Conservation (phyloP, 2,113 vertebrate species). For the Ibidorhyncha struthersii region DNA sequence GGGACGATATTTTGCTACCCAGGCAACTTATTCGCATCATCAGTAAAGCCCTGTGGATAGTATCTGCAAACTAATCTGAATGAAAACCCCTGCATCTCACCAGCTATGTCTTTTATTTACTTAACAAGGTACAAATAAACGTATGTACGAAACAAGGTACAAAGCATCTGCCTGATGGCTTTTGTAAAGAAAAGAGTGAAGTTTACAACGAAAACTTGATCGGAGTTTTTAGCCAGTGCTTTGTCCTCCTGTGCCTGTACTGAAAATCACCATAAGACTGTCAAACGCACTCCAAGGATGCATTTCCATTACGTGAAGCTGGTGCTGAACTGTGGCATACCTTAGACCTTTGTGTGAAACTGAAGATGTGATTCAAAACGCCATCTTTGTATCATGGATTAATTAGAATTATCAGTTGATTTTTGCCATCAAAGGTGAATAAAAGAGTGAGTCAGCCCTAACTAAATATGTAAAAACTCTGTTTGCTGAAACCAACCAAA, state of each 20-base stretch:
- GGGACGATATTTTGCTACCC: slow-evolving; percentile 21
- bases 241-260: neutral
- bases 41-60: neutral
- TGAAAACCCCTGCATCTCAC: neutral
- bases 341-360: neutral
- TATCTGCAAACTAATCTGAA: neutral
- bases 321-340: neutral
- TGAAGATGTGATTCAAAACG: neutral
- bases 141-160: neutral
- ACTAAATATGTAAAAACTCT: neutral
- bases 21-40: slow-evolving; percentile 20
- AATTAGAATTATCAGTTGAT: neutral
- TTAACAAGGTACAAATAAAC: neutral
- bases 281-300: neutral
- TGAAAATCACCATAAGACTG: neutral
- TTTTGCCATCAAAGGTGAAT: neutral
- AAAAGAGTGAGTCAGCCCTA: neutral
- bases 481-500: neutral
- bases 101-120: neutral
- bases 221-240: neutral
- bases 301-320: neutral
- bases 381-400: neutral
- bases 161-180: neutral
- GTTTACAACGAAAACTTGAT: neutral
- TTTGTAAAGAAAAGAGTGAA: neutral